Conservation (phyloP, 2,888 invertebrate species). For the Trachelus stipa region DNA sequence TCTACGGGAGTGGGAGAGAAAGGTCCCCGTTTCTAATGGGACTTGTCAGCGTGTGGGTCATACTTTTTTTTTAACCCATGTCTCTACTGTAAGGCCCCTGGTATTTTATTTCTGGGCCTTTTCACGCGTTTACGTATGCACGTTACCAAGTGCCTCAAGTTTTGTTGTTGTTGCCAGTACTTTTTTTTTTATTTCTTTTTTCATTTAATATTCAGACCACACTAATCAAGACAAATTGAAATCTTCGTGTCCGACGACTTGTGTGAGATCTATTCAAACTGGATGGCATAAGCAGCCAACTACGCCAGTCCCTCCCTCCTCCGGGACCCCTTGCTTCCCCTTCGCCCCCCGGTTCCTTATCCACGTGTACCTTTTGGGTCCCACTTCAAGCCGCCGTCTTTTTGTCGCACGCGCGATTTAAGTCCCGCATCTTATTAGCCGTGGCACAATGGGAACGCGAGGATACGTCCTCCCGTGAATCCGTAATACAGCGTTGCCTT, state of each 20-base stretch:
- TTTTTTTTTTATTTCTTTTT: too few species aligned
- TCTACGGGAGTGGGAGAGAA: too few species aligned
- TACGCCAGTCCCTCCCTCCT: conserved; percentile 10
- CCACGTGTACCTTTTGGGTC: too few species aligned
- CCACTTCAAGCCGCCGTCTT: not conserved
- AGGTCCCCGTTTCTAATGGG: too few species aligned
- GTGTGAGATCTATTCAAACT: conserved; percentile 3
- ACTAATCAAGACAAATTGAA: conserved; percentile 29
- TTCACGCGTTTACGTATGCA: too few species aligned
- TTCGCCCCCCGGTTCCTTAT: too few species aligned
- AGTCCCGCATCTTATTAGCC: conserved; percentile 47
- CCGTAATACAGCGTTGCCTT: conserved; percentile 54
- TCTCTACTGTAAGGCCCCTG: too few species aligned
- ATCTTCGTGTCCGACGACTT: conserved; percentile 14
- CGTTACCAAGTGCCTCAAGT: too few species aligned
- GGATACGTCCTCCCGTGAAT: conserved; percentile 57
- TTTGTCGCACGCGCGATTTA: conserved; percentile 38
- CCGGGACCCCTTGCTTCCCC: not conserved
- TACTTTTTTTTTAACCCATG: too few species aligned
- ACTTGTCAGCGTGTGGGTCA: too few species aligned
- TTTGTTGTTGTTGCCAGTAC: too few species aligned
- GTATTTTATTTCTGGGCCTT: too few species aligned
- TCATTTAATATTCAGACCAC: conserved; percentile 24
- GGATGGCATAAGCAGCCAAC: conserved; percentile 18
- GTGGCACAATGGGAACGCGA: conserved; percentile 43